Base-by-base conservation (phyloP, 2,797 vertebrate species). In the Scleropages formosus region DNA sequence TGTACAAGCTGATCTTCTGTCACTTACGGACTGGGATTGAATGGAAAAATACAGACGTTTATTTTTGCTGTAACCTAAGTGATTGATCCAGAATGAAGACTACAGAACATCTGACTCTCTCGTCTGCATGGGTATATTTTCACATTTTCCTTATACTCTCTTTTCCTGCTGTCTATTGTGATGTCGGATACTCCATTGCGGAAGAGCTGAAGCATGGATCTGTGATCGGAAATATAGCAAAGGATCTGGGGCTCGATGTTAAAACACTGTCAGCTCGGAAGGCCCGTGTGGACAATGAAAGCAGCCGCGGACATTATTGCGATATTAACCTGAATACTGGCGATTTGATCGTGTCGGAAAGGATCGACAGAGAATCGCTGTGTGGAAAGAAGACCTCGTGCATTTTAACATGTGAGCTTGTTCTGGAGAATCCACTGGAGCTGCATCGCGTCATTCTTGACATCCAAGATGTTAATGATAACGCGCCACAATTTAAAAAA, bases 391-490 rank as follows among this genome's bases (percentile, higher is more conserved):
- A 69, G n/a, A 0, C 58, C 0, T 73, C 1, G 0, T 91, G 89
- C 39, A 4, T 83, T 1, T 63, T 91, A 8, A 82, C 81, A 49
- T 81, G 85, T 75, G 86, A 90, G 59, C 56, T 89, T 3, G 72
- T 91, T 2, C 56, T 90, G 31, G 88, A 89, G 67, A 85, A 85
- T 73, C 85, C 85, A 27, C 46, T 90, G 72, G 89, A 89, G 60
- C 77, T 90, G 75, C 86, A 88, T 79, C 82, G 83, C 18, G 77
- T 88, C 64, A 69, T 82, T 70, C 20, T 91, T 58, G 83, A 89
- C 72, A 82, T 91, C 72, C 78, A 75, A 27, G 88, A 91, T 78
- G 81, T 90, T 63, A 91, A 91, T 84, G 90, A 91, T 75, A 90
- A 91, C 77, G 58, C 84, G 27, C 89, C 90, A 10, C 72, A 49